Base-by-base conservation (phyloP, 1,140 invertebrate genomes). In the Ips nitidus region DNA sequence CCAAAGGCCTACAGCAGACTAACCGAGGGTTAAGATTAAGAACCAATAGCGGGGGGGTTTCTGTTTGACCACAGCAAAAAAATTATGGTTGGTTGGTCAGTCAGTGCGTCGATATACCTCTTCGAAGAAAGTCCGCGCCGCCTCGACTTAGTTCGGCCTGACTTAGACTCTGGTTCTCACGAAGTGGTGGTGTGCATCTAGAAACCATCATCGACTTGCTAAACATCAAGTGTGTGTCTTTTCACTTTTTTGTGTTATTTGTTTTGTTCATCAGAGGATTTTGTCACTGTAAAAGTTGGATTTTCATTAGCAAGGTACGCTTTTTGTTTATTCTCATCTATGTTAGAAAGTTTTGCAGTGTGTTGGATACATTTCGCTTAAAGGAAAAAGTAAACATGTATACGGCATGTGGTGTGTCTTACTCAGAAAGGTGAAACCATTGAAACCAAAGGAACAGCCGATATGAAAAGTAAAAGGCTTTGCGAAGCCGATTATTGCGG, bases 41-140 rank as follows among this genome's bases (percentile, higher is more conserved):
- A 22, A 22, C 22, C 52, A 22, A 22, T 8, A 38, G 22, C 37
- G 52, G 52, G 7, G 52, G 52, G 52, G 52, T 5, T 55, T 55
- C 8, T 55, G 52, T 5, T 55, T 42, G 55, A 41, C 45, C 65
- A 66, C 4, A 42, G 55, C 47, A 66, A 57, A 66, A 56, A 57
- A 66, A 66, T 40, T 50, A 41, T 42, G 43, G 52, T 66, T 47
- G 43, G 39, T 57, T 47, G 56, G 22, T 52, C 43, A 52, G 22
- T 2, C 45, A 66, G 65, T 66, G 65, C 65, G 43, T 47, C 65
- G 55, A 66, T 37, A 37, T 56, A 66, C 65, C 65, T 66, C 56
- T 66, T 56, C 55, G 65, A 58, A 66, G 65, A 66, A 65, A 58
- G 65, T 66, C 55, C 22, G 41, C 52, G 52, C 52, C 36, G 41